Conservation (phyloP, 37 sponge, comb jelly and placozoan genomes). For the Aplysina aerophoba region DNA sequence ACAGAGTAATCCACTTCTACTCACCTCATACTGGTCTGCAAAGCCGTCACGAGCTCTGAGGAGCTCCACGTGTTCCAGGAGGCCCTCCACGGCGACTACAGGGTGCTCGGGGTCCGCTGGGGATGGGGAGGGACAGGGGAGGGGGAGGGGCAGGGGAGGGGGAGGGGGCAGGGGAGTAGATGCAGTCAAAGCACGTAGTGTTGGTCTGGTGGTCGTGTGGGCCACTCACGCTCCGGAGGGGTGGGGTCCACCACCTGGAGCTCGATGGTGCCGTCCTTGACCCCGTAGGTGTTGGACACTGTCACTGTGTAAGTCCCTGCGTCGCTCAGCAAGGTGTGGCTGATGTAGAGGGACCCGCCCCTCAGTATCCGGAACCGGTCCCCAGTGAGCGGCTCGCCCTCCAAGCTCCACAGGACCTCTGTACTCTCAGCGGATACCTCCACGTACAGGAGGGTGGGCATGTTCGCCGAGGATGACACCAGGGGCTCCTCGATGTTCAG, state of each 20-base stretch:
- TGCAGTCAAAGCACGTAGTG: not conserved
- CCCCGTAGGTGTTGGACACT: conserved; percentile 55
- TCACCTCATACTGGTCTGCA: conserved; percentile 49
- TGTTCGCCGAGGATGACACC: conserved; percentile 62
- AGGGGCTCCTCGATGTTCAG: conserved; percentile 43
- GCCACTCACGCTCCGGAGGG: conserved; percentile 65
- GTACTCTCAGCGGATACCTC: conserved; percentile 57
- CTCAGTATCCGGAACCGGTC: conserved; percentile 12
- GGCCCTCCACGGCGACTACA: not conserved
- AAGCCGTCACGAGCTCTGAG: conserved; percentile 32
- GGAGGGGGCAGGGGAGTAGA: not conserved
- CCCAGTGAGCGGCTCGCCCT: not conserved
- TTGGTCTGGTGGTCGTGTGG: not conserved
- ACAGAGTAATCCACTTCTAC: not conserved
- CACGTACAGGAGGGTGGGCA: conserved; percentile 73
- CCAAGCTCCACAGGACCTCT: conserved; percentile 49
- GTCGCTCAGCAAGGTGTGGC: conserved; percentile 46
- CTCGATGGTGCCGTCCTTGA: conserved; percentile 22
- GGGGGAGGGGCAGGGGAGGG: not conserved
- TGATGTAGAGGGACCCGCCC: conserved; percentile 32
- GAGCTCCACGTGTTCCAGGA: conserved; percentile 20
- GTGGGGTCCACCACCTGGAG: conserved; percentile 60
- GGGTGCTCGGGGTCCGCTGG: conserved; percentile 16
- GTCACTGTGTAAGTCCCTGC: conserved; percentile 62
- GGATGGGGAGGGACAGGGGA: not conserved